A percentile compares a stretch with the other conserved stretches of the same genome.
Conservation (phyloP, 1,140 invertebrate genomes). For the Hycleus cichorii region DNA sequence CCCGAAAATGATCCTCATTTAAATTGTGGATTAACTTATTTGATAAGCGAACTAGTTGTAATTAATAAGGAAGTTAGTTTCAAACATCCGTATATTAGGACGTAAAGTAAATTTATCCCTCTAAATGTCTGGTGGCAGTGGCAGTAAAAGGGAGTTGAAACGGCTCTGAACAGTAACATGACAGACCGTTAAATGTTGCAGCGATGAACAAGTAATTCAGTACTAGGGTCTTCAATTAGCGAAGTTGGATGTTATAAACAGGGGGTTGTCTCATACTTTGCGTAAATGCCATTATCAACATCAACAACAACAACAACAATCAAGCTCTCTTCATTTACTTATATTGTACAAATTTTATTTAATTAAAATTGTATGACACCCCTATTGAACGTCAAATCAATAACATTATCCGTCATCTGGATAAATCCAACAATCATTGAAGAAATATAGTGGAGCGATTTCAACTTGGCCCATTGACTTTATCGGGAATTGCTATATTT, state of each 20-base stretch:
- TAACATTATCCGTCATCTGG: too few relatives aligned
- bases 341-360: too few relatives aligned
- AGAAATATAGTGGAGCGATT: too few relatives aligned
- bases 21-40: too few relatives aligned
- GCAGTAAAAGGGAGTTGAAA: conserved; percentile 24
- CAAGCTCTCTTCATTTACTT: background rate
- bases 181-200: conserved; percentile 32
- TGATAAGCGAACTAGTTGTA: background rate
- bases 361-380: too few relatives aligned
- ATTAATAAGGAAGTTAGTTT: conserved; percentile 12
- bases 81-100: conserved; percentile 8
- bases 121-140: conserved; percentile 14
- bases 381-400: too few relatives aligned
- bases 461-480: too few relatives aligned
- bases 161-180: conserved; percentile 25
- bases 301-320: background rate
- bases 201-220: conserved; percentile 34
- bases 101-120: conserved; percentile 15
- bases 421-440: too few relatives aligned
- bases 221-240: conserved; percentile 33
- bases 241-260: conserved; percentile 28
- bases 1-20: too few relatives aligned
- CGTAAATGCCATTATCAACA: conserved; percentile 15
- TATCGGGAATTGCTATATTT: too few relatives aligned
- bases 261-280: conserved; percentile 8